Base-by-base conservation (phyloP, 2,888 invertebrate species). In the Chaetogeoica ovagalla region DNA sequence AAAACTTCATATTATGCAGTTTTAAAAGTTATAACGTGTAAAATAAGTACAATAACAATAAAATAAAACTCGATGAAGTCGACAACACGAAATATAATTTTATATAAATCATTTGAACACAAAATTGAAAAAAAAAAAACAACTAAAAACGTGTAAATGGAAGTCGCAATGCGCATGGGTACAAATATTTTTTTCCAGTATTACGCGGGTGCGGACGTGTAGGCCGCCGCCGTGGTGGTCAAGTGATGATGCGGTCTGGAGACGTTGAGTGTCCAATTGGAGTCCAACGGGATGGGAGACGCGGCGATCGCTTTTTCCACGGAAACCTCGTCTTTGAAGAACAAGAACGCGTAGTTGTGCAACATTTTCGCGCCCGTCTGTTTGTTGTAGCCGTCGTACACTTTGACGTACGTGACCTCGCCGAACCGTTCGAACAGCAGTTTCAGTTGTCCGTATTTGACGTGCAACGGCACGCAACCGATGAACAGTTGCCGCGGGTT, bases 321-420 rank as follows among this genome's bases (percentile, higher is more conserved):
- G 1, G 79, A 79, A 13, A 11, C 43, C 17, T 70, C 79, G 57
- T 79, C 63, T 30, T 79, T 79, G 23, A 79, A 79, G 43, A 79
- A 79, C 39, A 79, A 57, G 17, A 79, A 79, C 37, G 79, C 79
- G n/a, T 79, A 79, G 63, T 79, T 79, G 63, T 79, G 70, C 63
- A 17, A n/a, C 70, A 70, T 79, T 30, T 79, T 79, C n/a, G 55
- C 79, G 2, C 79, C 79, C 13, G 79, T 79, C 23, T 71, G 70
- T 21, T 71, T 70, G 55, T 71, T 70, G 43, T 37, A 63, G 17
- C 70, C 71, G 5, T 79, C 79, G 71, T 79, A 79, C 15, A 79
- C 70, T 39, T 79, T 79, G 15, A 79, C 79, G 63, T 57, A 79
- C 1, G 79, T 65, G 13, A 79, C 79, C 30, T 79, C 79, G 13